Percentiles rank a stretch among this genome's conserved stretches.
Conservation (phyloP, 2,797 vertebrate species). For the Aldrovandia affinis region DNA sequence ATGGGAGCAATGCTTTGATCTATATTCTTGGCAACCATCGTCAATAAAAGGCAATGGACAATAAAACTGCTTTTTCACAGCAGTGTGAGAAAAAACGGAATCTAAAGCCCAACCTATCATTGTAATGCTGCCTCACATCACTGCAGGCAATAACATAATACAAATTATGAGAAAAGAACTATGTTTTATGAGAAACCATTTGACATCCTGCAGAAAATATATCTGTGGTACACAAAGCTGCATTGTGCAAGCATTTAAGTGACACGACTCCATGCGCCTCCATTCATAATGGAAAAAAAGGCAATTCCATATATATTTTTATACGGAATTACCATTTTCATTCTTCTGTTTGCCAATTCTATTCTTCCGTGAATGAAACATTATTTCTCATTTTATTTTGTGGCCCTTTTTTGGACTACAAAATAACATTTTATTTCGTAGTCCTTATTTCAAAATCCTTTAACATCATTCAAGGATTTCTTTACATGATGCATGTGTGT, state of each 20-base stretch:
- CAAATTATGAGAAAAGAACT: background rate
- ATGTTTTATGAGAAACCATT: background rate
- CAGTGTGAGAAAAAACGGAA: background rate
- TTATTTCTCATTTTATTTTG: too few species aligned
- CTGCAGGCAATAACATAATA: background rate
- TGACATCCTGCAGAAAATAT: background rate
- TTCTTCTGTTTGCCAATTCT: too few species aligned
- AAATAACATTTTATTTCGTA: too few species aligned
- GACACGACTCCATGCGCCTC: background rate
- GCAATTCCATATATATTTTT: too few species aligned
- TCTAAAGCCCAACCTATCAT: constrained; percentile 22
- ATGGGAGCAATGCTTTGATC: constrained; percentile 39
- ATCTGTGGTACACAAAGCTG: background rate
- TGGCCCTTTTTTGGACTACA: too few species aligned
- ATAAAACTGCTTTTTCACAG: constrained; percentile 7
- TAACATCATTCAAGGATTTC: background rate
- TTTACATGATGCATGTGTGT: background rate
- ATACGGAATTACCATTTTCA: background rate
- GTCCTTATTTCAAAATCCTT: too few species aligned
- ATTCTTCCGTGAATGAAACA: too few species aligned
- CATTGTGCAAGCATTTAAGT: background rate
- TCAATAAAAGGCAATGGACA: constrained; percentile 30
- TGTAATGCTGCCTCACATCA: background rate
- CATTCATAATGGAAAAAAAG: background rate
- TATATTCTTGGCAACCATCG: constrained; percentile 17